Percentiles rank a stretch among this genome's conserved stretches.
phyloP scores from a whole-genome alignment of 2,797 vertebrate genomes.

The Rhinatrema bivittatum region DNA sequence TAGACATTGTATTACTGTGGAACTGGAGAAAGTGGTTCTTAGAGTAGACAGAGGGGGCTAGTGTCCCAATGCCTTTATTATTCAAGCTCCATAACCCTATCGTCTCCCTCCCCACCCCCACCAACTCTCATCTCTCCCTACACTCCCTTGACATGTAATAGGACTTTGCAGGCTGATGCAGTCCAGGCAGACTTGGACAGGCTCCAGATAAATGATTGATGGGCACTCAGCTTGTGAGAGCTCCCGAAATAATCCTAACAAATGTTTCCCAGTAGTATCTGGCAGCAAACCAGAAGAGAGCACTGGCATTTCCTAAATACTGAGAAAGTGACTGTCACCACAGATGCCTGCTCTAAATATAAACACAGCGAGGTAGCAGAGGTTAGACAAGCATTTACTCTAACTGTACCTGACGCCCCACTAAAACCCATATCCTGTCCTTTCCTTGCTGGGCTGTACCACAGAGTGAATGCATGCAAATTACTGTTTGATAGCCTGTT shows the following conservation, averaged over 20 bases:
- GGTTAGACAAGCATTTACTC: slow-evolving; percentile 19
- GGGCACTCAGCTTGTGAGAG: slow-evolving; percentile 29
- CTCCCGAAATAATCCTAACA: slow-evolving; percentile 52
- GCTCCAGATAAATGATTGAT: slow-evolving; percentile 36
- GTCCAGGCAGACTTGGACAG: slow-evolving; percentile 13
- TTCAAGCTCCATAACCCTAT: slow-evolving; percentile 9
- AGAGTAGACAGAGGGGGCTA: no score
- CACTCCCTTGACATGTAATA: neutral
- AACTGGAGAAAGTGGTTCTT: no score
- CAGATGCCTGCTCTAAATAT: slow-evolving; percentile 50
- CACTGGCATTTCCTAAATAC: slow-evolving; percentile 49
- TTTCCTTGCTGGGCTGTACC: no score
- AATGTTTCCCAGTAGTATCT: slow-evolving; percentile 54
- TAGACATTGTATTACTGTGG: no score
- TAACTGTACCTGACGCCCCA: neutral
- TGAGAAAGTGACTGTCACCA: slow-evolving; percentile 42
- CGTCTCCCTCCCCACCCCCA: neutral
- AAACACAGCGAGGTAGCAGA: slow-evolving; percentile 27
- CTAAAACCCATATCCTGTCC: neutral
- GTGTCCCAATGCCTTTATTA: slow-evolving; percentile 11
- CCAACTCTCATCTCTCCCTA: no score
- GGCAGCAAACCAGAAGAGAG: slow-evolving; percentile 54
- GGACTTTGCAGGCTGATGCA: neutral
- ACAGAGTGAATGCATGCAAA: no score
- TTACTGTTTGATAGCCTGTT: no score